Conservation (phyloP, 2,888 invertebrate species). For the Microchrysa polita region DNA sequence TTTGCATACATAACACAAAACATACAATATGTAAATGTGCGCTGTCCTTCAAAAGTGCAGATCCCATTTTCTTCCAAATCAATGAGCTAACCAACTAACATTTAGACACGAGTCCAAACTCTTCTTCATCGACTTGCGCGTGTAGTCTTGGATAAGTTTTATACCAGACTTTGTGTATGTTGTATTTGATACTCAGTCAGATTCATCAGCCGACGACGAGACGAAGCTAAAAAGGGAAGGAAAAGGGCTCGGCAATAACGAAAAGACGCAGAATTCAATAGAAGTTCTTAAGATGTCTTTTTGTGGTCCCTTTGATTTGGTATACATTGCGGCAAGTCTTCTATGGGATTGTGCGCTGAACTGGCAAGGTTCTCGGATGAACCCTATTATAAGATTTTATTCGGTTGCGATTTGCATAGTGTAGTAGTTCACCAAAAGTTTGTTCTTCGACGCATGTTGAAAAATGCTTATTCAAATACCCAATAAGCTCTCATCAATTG, state of each 20-base stretch:
- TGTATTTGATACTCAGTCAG: no score
- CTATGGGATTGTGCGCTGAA: conserved; percentile 55
- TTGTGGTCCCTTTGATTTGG: background rate
- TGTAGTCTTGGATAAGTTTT: background rate
- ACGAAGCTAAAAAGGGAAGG: no score
- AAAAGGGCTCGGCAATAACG: conserved; percentile 12
- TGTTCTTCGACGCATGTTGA: no score
- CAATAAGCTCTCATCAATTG: no score
- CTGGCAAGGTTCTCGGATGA: background rate
- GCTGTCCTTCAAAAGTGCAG: conserved; percentile 62
- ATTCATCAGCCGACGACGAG: conserved; percentile 18
- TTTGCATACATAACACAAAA: conserved; percentile 45
- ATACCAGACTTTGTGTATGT: conserved; percentile 12
- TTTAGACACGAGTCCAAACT: conserved; percentile 39
- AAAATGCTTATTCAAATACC: no score
- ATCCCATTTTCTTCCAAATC: conserved; percentile 60
- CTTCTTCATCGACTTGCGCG: background rate
- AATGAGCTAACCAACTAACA: conserved; percentile 54
- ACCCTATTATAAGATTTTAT: conserved; percentile 17
- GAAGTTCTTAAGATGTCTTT: conserved; percentile 31
- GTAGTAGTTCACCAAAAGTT: no score
- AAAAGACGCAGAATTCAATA: conserved; percentile 37
- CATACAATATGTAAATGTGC: conserved; percentile 54
- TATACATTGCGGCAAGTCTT: conserved; percentile 47
- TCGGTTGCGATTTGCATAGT: no score